phyloP scores from a whole-genome alignment of 2,113 vertebrate species.

The Pomatostomus ruficeps region DNA sequence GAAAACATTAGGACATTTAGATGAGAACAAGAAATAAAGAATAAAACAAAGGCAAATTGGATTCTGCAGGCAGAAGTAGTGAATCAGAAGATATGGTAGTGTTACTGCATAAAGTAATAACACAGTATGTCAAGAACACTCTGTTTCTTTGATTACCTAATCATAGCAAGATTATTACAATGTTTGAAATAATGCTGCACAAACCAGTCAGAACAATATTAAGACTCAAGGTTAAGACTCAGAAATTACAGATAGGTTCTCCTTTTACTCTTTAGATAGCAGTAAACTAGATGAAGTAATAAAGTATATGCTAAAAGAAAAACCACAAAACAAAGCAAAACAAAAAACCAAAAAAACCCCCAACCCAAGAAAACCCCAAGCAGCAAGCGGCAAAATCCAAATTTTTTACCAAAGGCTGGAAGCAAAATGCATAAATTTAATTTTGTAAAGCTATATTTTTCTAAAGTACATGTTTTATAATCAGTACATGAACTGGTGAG shows the following conservation, averaged over 20 bases:
- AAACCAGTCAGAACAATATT: neutral
- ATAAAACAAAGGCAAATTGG: neutral
- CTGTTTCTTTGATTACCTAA: conserved; percentile 26
- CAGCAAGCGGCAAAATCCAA: neutral
- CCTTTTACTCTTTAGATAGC: neutral
- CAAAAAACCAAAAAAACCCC: neutral
- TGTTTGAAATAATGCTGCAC: neutral
- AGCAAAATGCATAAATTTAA: neutral
- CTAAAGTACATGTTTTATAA: neutral
- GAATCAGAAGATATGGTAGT: neutral
- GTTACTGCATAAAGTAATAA: neutral
- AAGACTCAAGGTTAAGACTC: conserved; percentile 1
- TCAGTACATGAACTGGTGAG: neutral
- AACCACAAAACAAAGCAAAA: neutral
- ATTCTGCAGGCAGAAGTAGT: neutral
- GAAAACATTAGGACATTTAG: neutral
- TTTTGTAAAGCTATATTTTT: neutral
- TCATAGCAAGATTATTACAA: conserved; percentile 2
- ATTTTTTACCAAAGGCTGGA: neutral
- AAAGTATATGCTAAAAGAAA: neutral
- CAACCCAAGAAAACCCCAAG: rapidly evolving
- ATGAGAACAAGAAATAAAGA: neutral
- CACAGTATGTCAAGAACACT: neutral
- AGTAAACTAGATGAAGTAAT: neutral
- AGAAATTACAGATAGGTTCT: neutral